Conservation (phyloP, 2,113 vertebrate genomes). For the Phasianus colchicus region DNA sequence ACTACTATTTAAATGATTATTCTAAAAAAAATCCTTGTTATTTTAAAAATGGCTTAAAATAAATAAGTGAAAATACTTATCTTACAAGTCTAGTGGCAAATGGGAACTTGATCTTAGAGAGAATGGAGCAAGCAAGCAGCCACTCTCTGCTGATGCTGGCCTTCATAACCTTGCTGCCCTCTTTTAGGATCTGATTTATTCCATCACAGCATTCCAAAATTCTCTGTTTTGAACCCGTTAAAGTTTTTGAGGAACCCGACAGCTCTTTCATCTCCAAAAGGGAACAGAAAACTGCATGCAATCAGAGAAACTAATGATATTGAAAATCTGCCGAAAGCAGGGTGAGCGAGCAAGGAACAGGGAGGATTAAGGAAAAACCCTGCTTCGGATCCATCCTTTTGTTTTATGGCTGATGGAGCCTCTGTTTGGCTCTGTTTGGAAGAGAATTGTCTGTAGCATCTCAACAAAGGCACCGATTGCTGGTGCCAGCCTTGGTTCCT, state of each 20-base stretch:
- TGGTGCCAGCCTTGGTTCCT: background rate
- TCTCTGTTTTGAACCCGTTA: background rate
- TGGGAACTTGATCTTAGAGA: background rate
- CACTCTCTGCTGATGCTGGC: background rate
- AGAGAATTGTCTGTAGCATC: constrained; percentile 7
- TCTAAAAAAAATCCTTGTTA: background rate
- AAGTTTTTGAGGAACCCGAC: background rate
- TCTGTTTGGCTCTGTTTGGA: background rate
- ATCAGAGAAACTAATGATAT: background rate
- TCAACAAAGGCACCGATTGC: background rate
- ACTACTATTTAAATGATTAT: background rate
- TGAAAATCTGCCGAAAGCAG: background rate
- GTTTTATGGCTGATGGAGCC: background rate
- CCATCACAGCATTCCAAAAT: background rate
- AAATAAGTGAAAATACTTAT: background rate
- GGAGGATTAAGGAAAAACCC: background rate
- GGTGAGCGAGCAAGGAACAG: background rate
- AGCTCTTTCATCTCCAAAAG: background rate
- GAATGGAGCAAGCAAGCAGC: background rate
- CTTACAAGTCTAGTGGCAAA: background rate
- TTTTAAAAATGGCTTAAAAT: background rate
- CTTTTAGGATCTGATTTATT: background rate
- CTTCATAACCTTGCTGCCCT: background rate
- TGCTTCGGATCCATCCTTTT: background rate
- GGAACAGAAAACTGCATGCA: background rate